Evolutionary conservation across 2,797 vertebrate genomes (phyloP), one percentile per base, ranked within the genome.

Genomic region (Enteromius fasciolatus): DNA sequence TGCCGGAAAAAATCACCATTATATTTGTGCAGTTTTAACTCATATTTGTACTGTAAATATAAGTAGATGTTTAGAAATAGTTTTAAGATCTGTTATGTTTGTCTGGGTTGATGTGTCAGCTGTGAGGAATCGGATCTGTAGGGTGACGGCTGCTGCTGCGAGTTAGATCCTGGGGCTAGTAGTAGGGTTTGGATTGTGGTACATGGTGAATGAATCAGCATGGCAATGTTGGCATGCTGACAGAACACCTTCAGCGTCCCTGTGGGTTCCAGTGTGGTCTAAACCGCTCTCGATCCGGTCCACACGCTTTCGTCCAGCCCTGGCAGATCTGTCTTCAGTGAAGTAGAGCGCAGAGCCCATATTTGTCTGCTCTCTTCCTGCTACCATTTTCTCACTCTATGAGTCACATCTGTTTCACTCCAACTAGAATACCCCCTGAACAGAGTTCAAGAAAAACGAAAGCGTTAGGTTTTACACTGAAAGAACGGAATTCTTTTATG

Each of bases 201-300:
- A 36, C 44, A 52, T 69, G 72, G 39, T 48, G 46, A 78, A 81
- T 87, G 83, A 88, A 83, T 89, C 87, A 86, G 77, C 11, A 5
- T 57, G 67, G 46, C 39, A 33, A 15, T 69, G 73, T 52, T 78
- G 70, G 81, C 63, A 80, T 46, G 14, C 59, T 28, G n/a, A 70
- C 80, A 75, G 77, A 81, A 79, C 85, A 84, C 81, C 78, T 80
- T 78, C 78, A 64, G 31, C 46, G 44, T 20, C 64, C 23, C 46
- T 68, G 76, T 73, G 50, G 76, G 33, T 84, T 69, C 69, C 78
- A 61, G 83, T 87, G 52, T 82, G 84, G 77, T 88, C 78, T 25
- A 72, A 86, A 80, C 88, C 87, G 90, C 92, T 89, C 90, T 86
- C 85, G 54, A 39, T 80, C 36, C 1, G 20, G 92, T 90, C 92